Conservation (phyloP, 2,797 vertebrate species). For the Craterocephalus amniculus region DNA sequence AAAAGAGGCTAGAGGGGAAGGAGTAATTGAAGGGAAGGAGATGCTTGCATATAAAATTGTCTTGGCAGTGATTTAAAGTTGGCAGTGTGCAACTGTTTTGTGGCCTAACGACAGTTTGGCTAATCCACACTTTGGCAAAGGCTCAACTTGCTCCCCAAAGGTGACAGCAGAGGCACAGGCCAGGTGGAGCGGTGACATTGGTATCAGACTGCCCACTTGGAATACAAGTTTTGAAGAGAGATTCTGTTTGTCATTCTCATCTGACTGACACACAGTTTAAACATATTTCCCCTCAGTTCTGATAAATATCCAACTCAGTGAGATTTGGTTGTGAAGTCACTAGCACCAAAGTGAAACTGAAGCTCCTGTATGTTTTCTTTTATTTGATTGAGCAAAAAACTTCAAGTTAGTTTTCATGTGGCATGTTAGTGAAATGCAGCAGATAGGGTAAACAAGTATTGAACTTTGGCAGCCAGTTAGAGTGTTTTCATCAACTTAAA, state of each 20-base stretch:
- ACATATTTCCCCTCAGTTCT: background rate
- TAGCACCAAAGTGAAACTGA: background rate
- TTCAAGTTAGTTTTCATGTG: background rate
- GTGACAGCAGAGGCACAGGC: constrained; percentile 62
- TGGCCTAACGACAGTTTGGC: constrained; percentile 57
- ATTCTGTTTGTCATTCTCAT: constrained; percentile 21
- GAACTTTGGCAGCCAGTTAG: no score
- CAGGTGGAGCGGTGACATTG: constrained; percentile 67
- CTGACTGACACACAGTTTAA: constrained; percentile 25
- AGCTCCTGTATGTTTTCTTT: background rate
- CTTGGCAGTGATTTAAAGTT: constrained; percentile 60
- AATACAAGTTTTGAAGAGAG: constrained; percentile 37
- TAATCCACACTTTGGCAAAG: constrained; percentile 50
- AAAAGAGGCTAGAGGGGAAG: constrained; percentile 23
- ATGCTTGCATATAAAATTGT: constrained; percentile 49
- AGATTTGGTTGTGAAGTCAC: no score
- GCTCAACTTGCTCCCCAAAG: constrained; percentile 59
- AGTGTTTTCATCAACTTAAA: no score
- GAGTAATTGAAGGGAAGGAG: constrained; percentile 43
- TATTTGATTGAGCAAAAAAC: no score
- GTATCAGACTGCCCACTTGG: constrained; percentile 58
- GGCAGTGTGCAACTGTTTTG: constrained; percentile 54
- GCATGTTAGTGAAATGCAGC: no score
- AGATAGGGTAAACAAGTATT: no score
- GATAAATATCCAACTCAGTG: background rate